Percentiles rank a stretch among this genome's conserved stretches.
Evolutionary conservation across 2,113 vertebrate species (phyloP).

Genomic region (Mustelus asterias): DNA sequence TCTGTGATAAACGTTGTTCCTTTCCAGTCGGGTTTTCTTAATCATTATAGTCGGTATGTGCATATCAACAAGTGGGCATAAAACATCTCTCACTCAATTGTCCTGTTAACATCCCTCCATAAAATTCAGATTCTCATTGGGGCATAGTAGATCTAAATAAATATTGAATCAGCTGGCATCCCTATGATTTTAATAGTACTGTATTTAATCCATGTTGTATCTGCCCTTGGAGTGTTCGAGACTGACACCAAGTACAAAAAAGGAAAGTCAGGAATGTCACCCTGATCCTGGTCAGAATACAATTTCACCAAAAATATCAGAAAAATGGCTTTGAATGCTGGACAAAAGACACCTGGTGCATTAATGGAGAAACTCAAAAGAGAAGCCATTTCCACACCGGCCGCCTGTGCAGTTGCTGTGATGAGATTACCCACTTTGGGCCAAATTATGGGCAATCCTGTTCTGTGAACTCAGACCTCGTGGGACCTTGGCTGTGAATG

Average conservation of each 20-base stretch:
- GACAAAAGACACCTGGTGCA: neutral
- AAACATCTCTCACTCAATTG: neutral
- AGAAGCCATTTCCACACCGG: neutral
- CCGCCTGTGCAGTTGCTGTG: neutral
- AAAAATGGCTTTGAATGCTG: neutral
- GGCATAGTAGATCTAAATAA: neutral
- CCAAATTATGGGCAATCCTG: neutral
- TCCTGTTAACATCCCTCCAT: neutral
- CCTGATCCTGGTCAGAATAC: neutral
- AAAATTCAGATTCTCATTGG: neutral
- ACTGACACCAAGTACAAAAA: neutral
- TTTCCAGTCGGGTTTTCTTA: too few species aligned
- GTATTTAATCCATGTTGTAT: neutral
- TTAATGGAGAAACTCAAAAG: neutral
- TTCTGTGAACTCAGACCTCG: neutral
- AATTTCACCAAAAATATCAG: neutral
- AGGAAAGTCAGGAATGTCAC: neutral
- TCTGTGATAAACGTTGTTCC: too few species aligned
- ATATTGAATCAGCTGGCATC: neutral
- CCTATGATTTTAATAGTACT: neutral
- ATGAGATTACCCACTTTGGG: neutral
- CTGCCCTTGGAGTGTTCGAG: neutral
- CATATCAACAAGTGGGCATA: neutral
- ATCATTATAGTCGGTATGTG: neutral
- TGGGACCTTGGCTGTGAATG: neutral